Evolutionary conservation across 1,140 invertebrate genomes (phyloP).

Genomic region (Lasaia peninsularis): DNA sequence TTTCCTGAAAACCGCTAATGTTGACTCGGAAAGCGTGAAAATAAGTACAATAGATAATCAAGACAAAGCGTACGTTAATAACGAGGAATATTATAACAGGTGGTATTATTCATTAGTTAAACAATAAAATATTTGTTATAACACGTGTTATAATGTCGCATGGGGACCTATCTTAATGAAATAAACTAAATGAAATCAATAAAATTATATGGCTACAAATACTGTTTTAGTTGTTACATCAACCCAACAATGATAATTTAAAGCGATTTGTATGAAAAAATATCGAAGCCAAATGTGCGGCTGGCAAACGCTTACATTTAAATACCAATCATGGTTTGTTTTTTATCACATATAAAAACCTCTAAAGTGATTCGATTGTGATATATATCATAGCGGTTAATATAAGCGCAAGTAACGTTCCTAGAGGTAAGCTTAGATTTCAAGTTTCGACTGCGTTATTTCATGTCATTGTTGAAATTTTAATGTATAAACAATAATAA

Average conservation of each 20-base stretch:
- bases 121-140: conserved; percentile 13
- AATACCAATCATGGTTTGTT: no score
- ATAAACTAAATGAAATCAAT: conserved; percentile 1
- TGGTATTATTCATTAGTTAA: conserved; percentile 24
- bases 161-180: neutral
- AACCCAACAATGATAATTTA: neutral
- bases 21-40: conserved; percentile 9
- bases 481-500: no score
- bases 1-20: conserved; percentile 15
- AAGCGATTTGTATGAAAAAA: no score
- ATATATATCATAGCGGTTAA: no score
- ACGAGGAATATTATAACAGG: conserved; percentile 41
- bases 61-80: conserved; percentile 43
- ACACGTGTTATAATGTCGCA: neutral
- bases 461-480: no score
- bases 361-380: no score
- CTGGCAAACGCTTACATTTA: no score
- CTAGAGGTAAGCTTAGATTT: no score
- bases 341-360: no score
- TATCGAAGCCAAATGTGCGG: no score
- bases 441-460: no score
- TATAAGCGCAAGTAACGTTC: no score
- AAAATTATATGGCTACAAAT: conserved; percentile 11
- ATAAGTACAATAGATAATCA: conserved; percentile 20
- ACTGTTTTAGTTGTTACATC: conserved; percentile 6